Conservation (phyloP, 2,888 invertebrate genomes). For the Oeneis ivallda region DNA sequence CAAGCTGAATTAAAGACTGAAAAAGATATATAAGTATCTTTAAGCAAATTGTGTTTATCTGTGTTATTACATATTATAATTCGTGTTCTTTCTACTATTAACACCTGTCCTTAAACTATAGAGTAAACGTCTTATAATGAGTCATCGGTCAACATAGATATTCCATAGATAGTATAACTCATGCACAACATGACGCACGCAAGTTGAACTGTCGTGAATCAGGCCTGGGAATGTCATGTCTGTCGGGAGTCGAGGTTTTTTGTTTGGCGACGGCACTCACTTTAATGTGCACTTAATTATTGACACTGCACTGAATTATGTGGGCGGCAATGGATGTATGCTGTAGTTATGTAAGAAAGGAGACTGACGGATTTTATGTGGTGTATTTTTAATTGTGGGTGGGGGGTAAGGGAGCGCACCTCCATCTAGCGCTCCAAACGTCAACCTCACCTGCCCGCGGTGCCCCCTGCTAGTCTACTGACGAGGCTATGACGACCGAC, state of each 20-base stretch:
- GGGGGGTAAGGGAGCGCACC: too few relatives aligned
- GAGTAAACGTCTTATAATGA: conserved; percentile 6
- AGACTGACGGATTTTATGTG: neutral
- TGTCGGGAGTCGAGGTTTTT: conserved; percentile 19
- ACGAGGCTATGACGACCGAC: too few relatives aligned
- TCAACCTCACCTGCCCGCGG: too few relatives aligned
- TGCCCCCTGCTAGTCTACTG: too few relatives aligned
- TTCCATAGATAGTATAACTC: conserved; percentile 31
- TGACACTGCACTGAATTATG: conserved; percentile 19
- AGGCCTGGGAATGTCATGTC: conserved; percentile 38
- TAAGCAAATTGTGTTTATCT: neutral
- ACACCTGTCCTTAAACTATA: conserved; percentile 11
- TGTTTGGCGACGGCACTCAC: conserved; percentile 24
- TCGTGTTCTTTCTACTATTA: neutral
- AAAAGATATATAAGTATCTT: too few relatives aligned
- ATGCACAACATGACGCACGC: conserved; percentile 40
- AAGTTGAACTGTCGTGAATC: conserved; percentile 40
- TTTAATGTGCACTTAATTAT: conserved; percentile 15
- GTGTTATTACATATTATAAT: too few relatives aligned
- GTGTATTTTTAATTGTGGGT: too few relatives aligned
- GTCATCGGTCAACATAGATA: conserved; percentile 33
- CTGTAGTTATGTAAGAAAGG: neutral
- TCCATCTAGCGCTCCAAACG: too few relatives aligned
- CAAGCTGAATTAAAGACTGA: too few relatives aligned
- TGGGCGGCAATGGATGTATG: conserved; percentile 10